A percentile compares a stretch with the other conserved stretches of the same genome.
Evolutionary conservation across 1,140 invertebrate genomes (phyloP).

Genomic region (Araneus ventricosus): DNA sequence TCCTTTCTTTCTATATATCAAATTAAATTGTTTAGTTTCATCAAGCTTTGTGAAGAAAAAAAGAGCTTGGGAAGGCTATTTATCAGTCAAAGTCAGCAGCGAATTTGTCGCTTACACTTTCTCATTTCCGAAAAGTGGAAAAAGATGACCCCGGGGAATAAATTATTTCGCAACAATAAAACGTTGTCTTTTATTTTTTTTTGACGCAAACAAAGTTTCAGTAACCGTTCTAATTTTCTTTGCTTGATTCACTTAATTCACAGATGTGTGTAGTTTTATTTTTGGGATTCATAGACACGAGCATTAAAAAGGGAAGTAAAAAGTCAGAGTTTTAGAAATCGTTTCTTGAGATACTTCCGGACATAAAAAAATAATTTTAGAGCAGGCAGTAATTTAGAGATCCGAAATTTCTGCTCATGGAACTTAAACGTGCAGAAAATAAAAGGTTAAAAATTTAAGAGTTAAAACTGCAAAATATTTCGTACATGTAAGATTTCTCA

Average conservation of each 20-base stretch:
- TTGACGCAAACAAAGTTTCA: neutral
- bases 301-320: no score
- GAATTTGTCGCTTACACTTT: slow-evolving; percentile 11
- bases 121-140: slow-evolving; percentile 5
- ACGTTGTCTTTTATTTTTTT: neutral
- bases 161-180: neutral
- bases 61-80: neutral
- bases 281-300: no score
- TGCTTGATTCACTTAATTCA: neutral
- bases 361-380: no score
- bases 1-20: slow-evolving; percentile 27
- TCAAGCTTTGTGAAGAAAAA: slow-evolving; percentile 25
- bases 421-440: no score
- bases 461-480: no score
- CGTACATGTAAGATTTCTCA: no score
- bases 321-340: no score
- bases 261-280: neutral
- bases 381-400: no score
- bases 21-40: slow-evolving; percentile 54
- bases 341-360: no score
- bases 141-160: slow-evolving; percentile 8
- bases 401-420: no score
- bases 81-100: slow-evolving; percentile 18
- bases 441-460: no score
- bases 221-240: neutral